phyloP scores from a whole-genome alignment of 2,113 vertebrate genomes.

The Lagenorhynchus albirostris region DNA sequence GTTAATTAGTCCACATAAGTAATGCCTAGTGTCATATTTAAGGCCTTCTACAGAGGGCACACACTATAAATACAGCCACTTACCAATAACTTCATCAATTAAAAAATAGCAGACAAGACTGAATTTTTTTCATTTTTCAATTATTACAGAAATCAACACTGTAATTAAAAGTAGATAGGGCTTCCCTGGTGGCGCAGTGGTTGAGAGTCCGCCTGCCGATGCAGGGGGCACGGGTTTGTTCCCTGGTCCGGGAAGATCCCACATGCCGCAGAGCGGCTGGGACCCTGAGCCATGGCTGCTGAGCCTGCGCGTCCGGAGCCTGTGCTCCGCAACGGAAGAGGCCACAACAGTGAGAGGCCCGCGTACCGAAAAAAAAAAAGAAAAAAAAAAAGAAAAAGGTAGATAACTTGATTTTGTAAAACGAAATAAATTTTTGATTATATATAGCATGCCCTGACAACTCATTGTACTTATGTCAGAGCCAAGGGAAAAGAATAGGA shows the following conservation, averaged over 20 bases:
- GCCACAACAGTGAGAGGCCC: too few species aligned
- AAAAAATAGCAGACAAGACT: background rate
- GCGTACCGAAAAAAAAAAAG: too few species aligned
- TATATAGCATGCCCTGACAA: background rate
- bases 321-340: too few species aligned
- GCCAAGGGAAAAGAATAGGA: background rate
- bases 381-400: too few species aligned
- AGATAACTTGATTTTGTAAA: background rate
- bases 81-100: background rate
- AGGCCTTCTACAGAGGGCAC: background rate
- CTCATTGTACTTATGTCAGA: background rate
- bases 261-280: too few species aligned
- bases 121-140: background rate
- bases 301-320: too few species aligned
- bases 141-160: background rate
- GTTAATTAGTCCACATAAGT: background rate
- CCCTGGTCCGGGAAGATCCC: too few species aligned
- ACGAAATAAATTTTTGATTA: background rate
- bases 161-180: background rate
- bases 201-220: too few species aligned
- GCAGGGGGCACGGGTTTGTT: too few species aligned
- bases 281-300: too few species aligned
- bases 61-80: background rate
- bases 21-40: background rate
- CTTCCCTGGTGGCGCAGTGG: too few species aligned